A percentile compares a stretch with the other conserved stretches of the same genome.
Evolutionary conservation across 2,113 vertebrate genomes (phyloP).

Genomic region (Mus spicilegus): DNA sequence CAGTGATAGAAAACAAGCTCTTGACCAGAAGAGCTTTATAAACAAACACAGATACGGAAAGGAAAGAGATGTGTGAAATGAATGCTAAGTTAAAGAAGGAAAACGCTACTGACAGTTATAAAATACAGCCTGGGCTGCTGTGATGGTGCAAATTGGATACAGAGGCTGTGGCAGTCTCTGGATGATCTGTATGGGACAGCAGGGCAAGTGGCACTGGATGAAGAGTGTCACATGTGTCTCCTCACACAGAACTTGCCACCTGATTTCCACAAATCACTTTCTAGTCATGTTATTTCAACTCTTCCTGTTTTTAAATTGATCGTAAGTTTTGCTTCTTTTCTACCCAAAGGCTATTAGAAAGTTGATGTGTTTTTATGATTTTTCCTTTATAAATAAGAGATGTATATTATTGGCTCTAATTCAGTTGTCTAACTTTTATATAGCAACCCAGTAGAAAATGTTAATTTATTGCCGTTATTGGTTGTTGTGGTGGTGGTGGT

Average conservation of each 20-base stretch:
- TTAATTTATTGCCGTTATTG: neutral
- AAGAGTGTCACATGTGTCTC: neutral
- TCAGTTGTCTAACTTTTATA: neutral
- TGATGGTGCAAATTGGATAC: neutral
- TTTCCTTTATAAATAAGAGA: neutral
- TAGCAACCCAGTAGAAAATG: neutral
- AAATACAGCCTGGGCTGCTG: neutral
- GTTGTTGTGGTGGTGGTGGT: neutral
- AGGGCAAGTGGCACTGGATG: neutral
- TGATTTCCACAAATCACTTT: neutral
- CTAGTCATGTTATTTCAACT: neutral
- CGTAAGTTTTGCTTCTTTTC: neutral
- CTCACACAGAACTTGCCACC: neutral
- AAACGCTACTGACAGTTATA: neutral
- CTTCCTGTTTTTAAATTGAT: neutral
- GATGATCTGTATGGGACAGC: neutral
- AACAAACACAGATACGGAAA: neutral
- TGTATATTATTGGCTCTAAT: neutral
- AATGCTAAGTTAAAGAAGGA: neutral
- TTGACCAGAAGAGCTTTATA: neutral
- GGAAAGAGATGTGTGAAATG: neutral
- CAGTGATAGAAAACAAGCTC: neutral
- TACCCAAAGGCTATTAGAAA: neutral
- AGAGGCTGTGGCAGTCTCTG: fast-evolving
- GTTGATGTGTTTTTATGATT: neutral